Evolutionary conservation across 2,888 invertebrate species (phyloP).

Genomic region (Electrophaes corylata): DNA sequence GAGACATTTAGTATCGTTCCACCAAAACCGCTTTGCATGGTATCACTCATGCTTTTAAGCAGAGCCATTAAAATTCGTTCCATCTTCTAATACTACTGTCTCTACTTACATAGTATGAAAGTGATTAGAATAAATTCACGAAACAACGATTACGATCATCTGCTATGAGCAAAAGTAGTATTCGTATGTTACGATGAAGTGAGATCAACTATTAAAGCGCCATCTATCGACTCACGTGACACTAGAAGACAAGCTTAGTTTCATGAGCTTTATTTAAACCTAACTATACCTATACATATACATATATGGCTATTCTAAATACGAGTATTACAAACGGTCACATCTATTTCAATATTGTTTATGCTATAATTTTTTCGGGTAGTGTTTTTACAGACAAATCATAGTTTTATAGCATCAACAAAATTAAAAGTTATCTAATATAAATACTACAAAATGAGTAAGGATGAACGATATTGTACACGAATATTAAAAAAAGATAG

Average conservation of each 20-base stretch:
- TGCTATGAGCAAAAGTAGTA: slow-evolving; percentile 23
- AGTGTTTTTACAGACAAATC: neutral
- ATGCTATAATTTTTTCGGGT: slow-evolving; percentile 27
- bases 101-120: slow-evolving; percentile 14
- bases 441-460: slow-evolving; percentile 3
- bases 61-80: slow-evolving; percentile 33
- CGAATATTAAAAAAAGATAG: neutral
- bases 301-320: slow-evolving; percentile 55
- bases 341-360: slow-evolving; percentile 37
- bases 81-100: slow-evolving; percentile 32
- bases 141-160: slow-evolving; percentile 19
- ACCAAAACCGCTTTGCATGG: slow-evolving; percentile 15
- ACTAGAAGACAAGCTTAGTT: slow-evolving; percentile 48
- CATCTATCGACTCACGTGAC: slow-evolving; percentile 55
- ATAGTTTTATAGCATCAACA: slow-evolving; percentile 27
- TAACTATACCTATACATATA: slow-evolving; percentile 64
- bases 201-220: slow-evolving; percentile 53
- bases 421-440: slow-evolving; percentile 24
- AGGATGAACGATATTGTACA: slow-evolving; percentile 19
- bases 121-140: slow-evolving; percentile 35
- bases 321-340: slow-evolving; percentile 61
- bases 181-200: slow-evolving; percentile 37
- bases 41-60: slow-evolving; percentile 30
- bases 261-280: slow-evolving; percentile 32
- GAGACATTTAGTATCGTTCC: slow-evolving; percentile 13